Base-by-base conservation (phyloP, 1,140 invertebrate species). In the Aphaenogaster ashmeadi region DNA sequence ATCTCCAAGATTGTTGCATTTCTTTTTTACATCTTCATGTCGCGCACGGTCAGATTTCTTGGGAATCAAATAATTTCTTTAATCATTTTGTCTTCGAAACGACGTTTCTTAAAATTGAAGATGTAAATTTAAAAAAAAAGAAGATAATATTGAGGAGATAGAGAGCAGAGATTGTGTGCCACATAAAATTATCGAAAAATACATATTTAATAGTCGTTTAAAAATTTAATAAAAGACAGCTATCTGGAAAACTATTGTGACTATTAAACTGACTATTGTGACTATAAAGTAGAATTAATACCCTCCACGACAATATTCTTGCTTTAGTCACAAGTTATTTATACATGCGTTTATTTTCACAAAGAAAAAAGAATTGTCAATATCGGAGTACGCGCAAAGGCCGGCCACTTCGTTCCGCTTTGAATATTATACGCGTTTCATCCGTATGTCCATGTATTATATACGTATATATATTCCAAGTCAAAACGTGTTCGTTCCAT, bases 381-480 rank as follows among this genome's bases (percentile, higher is more conserved):
- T 21, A 27, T 11, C 18, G 21, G 18, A 33, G 13, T 54, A 72
- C 52, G 21, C 11, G 54, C 69, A 60, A 84, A 84, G 41, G 41
- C 18, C n/a, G 41, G 67, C 13, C 67, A 72, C 38, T 60, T 83
- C 41, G 67, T 81, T 21, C 36, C 50, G 38, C 69, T 84, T 84
- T 84, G 80, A 84, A 84, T 84, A 84, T 74, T 74, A 74, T 84
- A 75, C 54, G n/a, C 54, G 69, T 75, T 84, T 84, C 66, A 58
- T 71, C 38, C 13, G 56, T 38, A 50, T 50, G 38, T 50, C 56
- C 79, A 72, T 71, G 38, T 72, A 47, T 83, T 81, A 71, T 72
- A 74, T 27, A 69, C 38, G 13, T 67, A 69, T 81, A 83, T 72
- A 56, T 50, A 72, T 74, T 21, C 80, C 80, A 75, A 84, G 80